Evolutionary conservation across 2,797 vertebrate species (phyloP).

Genomic region (Spatula versicolor): DNA sequence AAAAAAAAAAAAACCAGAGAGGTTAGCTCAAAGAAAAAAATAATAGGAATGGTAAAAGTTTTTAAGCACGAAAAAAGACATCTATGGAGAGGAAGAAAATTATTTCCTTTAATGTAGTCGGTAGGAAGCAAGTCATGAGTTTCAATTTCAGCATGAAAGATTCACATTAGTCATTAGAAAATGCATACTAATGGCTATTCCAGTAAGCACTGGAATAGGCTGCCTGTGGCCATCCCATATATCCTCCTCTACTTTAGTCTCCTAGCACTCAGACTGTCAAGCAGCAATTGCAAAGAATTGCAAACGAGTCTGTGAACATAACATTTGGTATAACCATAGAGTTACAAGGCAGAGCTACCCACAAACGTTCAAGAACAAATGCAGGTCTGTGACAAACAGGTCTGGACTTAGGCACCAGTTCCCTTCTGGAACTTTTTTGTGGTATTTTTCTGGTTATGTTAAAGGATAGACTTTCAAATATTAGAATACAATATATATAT

Average conservation of each 20-base stretch:
- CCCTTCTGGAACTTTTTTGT: background rate
- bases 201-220: background rate
- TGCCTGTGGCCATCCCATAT: background rate
- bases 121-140: background rate
- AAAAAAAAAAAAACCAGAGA: background rate
- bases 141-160: background rate
- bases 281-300: background rate
- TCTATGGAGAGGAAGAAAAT: background rate
- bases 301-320: fast-evolving
- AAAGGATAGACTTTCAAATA: background rate
- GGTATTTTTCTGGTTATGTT: background rate
- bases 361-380: background rate
- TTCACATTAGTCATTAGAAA: background rate
- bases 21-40: background rate
- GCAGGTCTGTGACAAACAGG: background rate
- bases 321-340: fast-evolving
- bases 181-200: background rate
- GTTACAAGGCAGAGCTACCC: background rate
- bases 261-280: background rate
- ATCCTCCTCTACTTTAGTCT: background rate
- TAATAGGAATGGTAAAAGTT: background rate
- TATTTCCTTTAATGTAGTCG: background rate
- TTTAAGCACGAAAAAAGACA: background rate
- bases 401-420: background rate
- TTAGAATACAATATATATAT: background rate